Conservation (phyloP, 2,797 vertebrate species). For the Kryptopterus vitreolus region DNA sequence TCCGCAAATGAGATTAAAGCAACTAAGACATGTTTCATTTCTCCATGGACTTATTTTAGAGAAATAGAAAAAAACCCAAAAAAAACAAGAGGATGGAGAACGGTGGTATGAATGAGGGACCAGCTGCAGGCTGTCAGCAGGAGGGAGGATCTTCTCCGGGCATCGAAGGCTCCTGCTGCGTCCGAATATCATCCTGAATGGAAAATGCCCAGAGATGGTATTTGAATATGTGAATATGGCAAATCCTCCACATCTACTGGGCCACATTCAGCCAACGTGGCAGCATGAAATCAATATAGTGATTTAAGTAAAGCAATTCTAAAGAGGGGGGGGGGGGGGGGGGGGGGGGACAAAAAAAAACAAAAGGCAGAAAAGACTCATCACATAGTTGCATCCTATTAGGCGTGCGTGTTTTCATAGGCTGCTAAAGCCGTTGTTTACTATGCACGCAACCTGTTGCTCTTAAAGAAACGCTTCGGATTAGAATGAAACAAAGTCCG, state of each 20-base stretch:
- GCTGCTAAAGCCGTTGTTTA: conserved; percentile 17
- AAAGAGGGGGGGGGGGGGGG: too few species aligned
- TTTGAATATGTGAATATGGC: conserved; percentile 35
- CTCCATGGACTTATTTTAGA: conserved; percentile 64
- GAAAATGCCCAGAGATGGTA: conserved; percentile 57
- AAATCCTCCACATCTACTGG: conserved; percentile 40
- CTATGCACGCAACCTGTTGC: conserved; percentile 9
- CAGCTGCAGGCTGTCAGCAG: conserved; percentile 68
- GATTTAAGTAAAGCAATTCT: conserved; percentile 11
- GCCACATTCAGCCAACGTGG: conserved; percentile 36
- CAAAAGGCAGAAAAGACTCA: conserved; percentile 35
- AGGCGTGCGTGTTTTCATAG: not conserved
- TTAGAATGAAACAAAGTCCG: not conserved
- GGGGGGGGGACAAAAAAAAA: conserved; percentile 10
- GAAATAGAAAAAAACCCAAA: conserved; percentile 50
- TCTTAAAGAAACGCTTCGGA: conserved; percentile 8
- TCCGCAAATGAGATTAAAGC: conserved; percentile 45
- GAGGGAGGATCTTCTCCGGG: conserved; percentile 58
- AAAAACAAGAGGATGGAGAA: conserved; percentile 69
- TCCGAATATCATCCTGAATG: conserved; percentile 69
- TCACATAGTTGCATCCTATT: conserved; percentile 27
- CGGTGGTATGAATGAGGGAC: conserved; percentile 76
- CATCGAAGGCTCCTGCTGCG: conserved; percentile 65
- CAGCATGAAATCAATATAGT: conserved; percentile 35
- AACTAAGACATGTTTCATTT: conserved; percentile 53